phyloP scores from a whole-genome alignment of 2,113 vertebrate species.

The Phalacrocorax aristotelis region DNA sequence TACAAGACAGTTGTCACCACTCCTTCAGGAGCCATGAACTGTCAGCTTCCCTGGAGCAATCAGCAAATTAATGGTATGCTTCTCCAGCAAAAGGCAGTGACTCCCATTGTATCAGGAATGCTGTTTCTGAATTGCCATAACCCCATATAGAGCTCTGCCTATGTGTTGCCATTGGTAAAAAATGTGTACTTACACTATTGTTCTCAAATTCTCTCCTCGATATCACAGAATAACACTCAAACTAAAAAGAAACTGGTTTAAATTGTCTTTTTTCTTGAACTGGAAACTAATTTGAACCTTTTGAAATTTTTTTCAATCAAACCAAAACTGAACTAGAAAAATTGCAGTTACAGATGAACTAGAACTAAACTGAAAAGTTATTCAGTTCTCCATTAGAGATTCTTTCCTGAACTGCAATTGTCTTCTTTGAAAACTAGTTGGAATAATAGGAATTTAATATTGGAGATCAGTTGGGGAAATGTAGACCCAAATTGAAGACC shows the following conservation, averaged over 20 bases:
- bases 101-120: not conserved
- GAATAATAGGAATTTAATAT: not conserved
- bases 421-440: not conserved
- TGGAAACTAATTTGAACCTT: not conserved
- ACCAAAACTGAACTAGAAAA: not conserved
- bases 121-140: not conserved
- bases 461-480: not conserved
- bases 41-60: not conserved
- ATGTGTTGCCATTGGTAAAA: not conserved
- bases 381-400: not conserved
- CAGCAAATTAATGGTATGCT: not conserved
- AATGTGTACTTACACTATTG: not conserved
- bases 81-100: not conserved
- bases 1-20: not conserved
- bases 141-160: not conserved
- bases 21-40: not conserved
- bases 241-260: not conserved
- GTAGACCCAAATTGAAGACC: not conserved
- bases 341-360: not conserved
- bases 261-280: not conserved
- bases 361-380: not conserved
- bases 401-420: not conserved
- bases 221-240: not conserved
- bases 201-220: not conserved
- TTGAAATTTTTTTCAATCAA: not conserved